Evolutionary conservation across 1,140 invertebrate genomes (phyloP), one percentile per base, ranked within the genome.

Genomic region (Colletes gigas): DNA sequence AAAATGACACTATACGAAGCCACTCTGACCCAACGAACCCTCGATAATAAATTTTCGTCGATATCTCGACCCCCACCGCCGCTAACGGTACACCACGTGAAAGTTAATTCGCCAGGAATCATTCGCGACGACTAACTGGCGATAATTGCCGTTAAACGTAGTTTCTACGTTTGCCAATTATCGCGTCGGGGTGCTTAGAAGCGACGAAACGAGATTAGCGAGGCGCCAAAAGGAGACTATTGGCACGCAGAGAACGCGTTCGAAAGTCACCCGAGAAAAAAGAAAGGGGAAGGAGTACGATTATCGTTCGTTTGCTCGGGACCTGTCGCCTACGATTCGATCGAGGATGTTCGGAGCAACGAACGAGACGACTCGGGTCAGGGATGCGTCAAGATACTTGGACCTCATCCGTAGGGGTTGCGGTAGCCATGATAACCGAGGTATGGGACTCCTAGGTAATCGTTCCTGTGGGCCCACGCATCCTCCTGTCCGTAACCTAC

Each of bases 401-500:
- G 6, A 60, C 9, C 44, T 88, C 76, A 88, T 57, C 82, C 83
- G 21, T 87, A 88, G 47, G 82, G 78, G 66, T 88, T 83, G 6
- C 88, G 88, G 50, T 87, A 83, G n/a, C 85, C 85, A 4, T 81
- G 77, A 83, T 87, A 86, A 21, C 74, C 82, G 8, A 79, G 70
- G 82, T 87, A 88, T n/a, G 80, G 84, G 60, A 74, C 0, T 66
- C 81, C 78, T 10, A 78, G 78, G 14, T 88, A 81, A 59, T 93
- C 93, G 71, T 89, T 93, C 80, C 92, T 89, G 74, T 93, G 91
- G 52, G 85, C 85, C 93, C 92, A 93, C 21, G 86, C 86, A 52
- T 93, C 92, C 0, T 93, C 92, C 44, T 92, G 89, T 8, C 89
- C 91, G 44, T 92, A 93, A 80, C 88, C 93, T 93, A 76, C 65